Base-by-base conservation (phyloP, 2,113 vertebrate genomes). In the Sterna hirundo region DNA sequence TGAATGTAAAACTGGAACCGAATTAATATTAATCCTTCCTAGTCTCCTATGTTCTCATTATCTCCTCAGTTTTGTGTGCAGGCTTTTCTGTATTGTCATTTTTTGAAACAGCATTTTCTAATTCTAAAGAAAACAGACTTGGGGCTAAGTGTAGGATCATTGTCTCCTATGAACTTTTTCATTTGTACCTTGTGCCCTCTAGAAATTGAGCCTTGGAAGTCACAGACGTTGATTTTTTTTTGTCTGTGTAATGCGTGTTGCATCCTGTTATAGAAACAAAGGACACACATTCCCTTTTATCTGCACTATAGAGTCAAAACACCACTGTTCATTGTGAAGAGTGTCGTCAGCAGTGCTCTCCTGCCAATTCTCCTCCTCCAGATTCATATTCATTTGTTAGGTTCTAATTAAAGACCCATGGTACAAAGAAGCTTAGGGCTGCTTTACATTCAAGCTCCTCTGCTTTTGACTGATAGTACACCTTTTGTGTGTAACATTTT, bases 181-280 rank as follows among this genome's bases (percentile, higher is more conserved):
- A 83, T 65, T 96, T 87, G n/a, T 87, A 92, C 52, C 71, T 82
- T 66, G n/a, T 77, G 60, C 46, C 80, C 61, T 61, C 60, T 72
- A 92, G 80, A 92, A 97, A 94, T 7, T 52, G 57, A 86, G 57
- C 80, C 64, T 69, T 74, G 64, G 42, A 87, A 81, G 55, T 47
- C 65, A 32, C 46, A 75, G 51, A 42, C 23, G 16, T 75, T 68
- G 46, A 86, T 10, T 11, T 86, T 36, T 36, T 83, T 85, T 83
- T 54, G 47, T 83, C 70, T 52, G 18, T 57, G 81, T 89, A 93
- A 95, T 2, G 29, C 5, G 3, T 72, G 66, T 88, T 93, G 58
- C 47, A 75, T 97, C 38, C 68, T 71, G 66, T 96, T 96, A 97
- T 18, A 83, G 88, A 97, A 96, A 97, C 95, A 97, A 97, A 97